Evolutionary conservation across 2,888 invertebrate genomes (phyloP), one percentile per base, ranked within the genome.

Genomic region (Meliscaeva auricollis): DNA sequence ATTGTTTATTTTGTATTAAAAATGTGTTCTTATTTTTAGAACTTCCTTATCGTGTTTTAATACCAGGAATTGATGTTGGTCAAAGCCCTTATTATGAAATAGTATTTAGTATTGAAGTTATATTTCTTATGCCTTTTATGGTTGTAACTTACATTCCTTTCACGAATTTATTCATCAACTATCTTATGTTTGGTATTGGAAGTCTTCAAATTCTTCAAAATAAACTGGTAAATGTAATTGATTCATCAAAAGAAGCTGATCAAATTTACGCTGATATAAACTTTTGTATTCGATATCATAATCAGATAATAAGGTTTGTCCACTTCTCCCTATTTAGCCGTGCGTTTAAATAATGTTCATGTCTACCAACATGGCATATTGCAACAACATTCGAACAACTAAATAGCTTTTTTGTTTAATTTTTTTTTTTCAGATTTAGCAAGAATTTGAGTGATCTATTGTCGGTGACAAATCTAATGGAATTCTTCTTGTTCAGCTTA

Each of bases 21-120:
- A 46, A 46, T 15, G 0, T 1, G 22, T 52, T n/a, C n/a, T 52
- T 30, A 1, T 35, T 38, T 20, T 26, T 78, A 89, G 89, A 83
- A n/a, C 80, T 78, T 9, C 87, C 88, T 3, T 78, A 76, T 26
- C 44, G 41, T 3, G 41, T 88, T 26, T 62, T 75, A 41, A 60
- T 87, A 50, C 84, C 87, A 1, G 78, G 48, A 0, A 15, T 82
- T 7, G 87, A 89, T 64, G 58, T 74, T 0, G 44, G 54, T 4
- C 17, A 83, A 20, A 87, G 87, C 69, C 89, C 89, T 6, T 44
- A 73, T 0, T 89, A 87, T 62, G 89, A 88, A 87, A 75, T 88
- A 1, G 15, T 87, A 6, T 89, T 81, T 50, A 15, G 50, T 0
- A 8, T 87, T n/a, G 73, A 89, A 76, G 32, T 38, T 7, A 1